These are phyloP conservation scores for Sardinella longiceps DNA, from an alignment of 2,797 vertebrate species.

Conservation along the genomic window DNA sequence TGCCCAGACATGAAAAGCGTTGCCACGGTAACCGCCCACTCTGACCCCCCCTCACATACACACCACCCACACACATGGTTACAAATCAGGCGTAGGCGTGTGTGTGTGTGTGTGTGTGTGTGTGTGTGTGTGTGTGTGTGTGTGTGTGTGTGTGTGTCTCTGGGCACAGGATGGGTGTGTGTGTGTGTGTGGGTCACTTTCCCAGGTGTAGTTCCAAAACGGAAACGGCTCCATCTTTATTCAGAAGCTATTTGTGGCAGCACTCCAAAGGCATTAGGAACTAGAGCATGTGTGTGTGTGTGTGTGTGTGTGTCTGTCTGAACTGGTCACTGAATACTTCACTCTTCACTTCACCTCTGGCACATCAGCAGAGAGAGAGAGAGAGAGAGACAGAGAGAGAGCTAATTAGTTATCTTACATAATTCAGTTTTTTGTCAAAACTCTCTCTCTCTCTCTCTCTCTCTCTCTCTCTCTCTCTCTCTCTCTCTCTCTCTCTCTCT, in stretches of 20 bases:
- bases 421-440: too few species aligned
- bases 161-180: neutral
- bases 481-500: too few species aligned
- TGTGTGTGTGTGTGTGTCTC: neutral
- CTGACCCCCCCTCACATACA: conserved; percentile 44
- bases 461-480: too few species aligned
- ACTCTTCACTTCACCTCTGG: too few species aligned
- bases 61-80: conserved; percentile 33
- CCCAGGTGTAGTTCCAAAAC: neutral
- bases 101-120: too few species aligned
- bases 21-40: conserved; percentile 52
- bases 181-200: conserved; percentile 25
- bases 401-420: too few species aligned
- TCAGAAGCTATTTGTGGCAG: neutral
- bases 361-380: too few species aligned
- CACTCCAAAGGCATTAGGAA: neutral
- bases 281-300: conserved; percentile 15
- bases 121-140: conserved; percentile 39
- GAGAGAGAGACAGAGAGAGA: neutral
- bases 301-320: conserved; percentile 25
- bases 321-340: too few species aligned
- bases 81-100: conserved; percentile 46
- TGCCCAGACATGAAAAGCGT: conserved; percentile 39
- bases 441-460: too few species aligned
- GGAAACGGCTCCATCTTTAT: neutral